Base-by-base conservation (phyloP, 2,113 vertebrate genomes). In the Cheilinus undulatus region DNA sequence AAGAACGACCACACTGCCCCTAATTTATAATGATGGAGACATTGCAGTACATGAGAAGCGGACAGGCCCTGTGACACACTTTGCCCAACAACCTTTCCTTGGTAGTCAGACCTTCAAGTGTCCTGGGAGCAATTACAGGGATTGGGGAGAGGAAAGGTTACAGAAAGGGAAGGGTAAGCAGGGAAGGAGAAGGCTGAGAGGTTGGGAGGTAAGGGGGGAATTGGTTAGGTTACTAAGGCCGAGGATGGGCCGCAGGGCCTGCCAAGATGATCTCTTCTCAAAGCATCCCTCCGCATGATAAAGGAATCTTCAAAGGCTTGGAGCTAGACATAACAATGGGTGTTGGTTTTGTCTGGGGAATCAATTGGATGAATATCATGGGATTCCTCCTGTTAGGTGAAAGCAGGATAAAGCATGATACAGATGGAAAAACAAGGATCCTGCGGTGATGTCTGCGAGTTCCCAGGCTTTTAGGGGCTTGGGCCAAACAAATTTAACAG, bases 11-110 rank as follows among this genome's bases (percentile, higher is more conserved):
- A 93, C 63, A 93, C 78, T 93, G 90, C 85, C 90, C 90, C 89
- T 93, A 94, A 88, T 86, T 92, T 79, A 93, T 88, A 88, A 93
- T 93, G 93, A 94, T 94, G 92, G 88, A 92, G 83, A 94, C 93
- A 94, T 92, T 93, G 93, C 90, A 92, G 92, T 88, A 93, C 87
- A 94, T 94, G 93, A 94, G 84, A 92, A 93, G 93, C 90, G 77
- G 89, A 93, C 90, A 93, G 90, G 92, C 92, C 91, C 93, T 93
- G 93, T 88, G 91, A 93, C 90, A 90, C 86, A 91, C 88, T 94
- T 93, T 86, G 89, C 91, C 89, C 90, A 90, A 91, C 90, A 92
- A 92, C 86, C 90, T 91, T 89, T 86, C 89, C 90, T 83, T 90
- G 85, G 86, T 86, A 86, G 88, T 90, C 89, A 91, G 88, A 92